Percentiles rank a stretch among this genome's conserved stretches.
Evolutionary conservation across 2,797 vertebrate genomes (phyloP).

Genomic region (Chelmon rostratus): DNA sequence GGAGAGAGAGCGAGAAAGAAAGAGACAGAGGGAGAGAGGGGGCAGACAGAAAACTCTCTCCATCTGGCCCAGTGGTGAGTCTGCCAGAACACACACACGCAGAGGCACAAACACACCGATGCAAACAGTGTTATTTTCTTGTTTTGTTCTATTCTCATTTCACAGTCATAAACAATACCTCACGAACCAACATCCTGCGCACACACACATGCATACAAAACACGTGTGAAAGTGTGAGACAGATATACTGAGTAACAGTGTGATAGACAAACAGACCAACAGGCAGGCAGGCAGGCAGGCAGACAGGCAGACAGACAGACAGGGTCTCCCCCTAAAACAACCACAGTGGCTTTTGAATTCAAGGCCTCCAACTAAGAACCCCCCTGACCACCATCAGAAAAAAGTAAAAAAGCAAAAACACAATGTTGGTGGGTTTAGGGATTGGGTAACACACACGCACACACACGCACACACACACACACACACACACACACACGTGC

Average conservation of each 20-base stretch:
- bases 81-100: constrained; percentile 50
- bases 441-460: constrained; percentile 59
- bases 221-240: constrained; percentile 24
- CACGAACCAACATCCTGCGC: constrained; percentile 50
- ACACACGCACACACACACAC: constrained; percentile 27
- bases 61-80: constrained; percentile 75
- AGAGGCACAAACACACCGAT: constrained; percentile 27
- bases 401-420: constrained; percentile 27
- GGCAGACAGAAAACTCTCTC: constrained; percentile 75
- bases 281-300: constrained; percentile 10
- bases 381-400: neutral
- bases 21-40: constrained; percentile 57
- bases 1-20: constrained; percentile 58
- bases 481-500: constrained; percentile 30
- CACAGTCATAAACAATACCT: constrained; percentile 67
- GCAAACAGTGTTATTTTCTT: constrained; percentile 72
- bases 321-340: constrained; percentile 61
- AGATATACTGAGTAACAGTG: constrained; percentile 15
- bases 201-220: constrained; percentile 26
- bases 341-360: constrained; percentile 54
- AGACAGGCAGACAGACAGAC: constrained; percentile 24
- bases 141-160: constrained; percentile 75
- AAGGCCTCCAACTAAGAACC: constrained; percentile 55
- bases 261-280: neutral
- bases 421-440: constrained; percentile 56